phyloP scores from a whole-genome alignment of 2,888 invertebrate species.

The Phytoseiulus persimilis region DNA sequence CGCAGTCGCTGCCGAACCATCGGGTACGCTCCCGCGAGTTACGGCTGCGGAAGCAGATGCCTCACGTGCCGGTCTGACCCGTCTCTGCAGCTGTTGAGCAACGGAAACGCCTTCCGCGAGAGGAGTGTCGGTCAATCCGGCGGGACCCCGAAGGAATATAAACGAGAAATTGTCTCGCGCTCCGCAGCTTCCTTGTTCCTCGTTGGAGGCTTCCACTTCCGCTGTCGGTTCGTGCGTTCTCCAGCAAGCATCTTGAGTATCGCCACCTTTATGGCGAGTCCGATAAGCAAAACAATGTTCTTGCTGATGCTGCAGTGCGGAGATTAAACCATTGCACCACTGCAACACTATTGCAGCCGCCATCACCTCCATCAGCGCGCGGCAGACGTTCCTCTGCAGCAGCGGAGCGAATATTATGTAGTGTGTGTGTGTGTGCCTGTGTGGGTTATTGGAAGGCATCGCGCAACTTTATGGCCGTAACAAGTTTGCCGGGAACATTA shows the following conservation, averaged over 20 bases:
- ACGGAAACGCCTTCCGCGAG: neutral
- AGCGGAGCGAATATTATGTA: neutral
- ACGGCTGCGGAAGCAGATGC: neutral
- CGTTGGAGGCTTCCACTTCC: too few relatives aligned
- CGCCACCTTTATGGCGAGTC: neutral
- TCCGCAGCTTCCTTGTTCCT: neutral
- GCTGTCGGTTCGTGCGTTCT: neutral
- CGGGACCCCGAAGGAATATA: neutral
- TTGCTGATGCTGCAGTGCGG: neutral
- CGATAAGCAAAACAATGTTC: constrained; percentile 5
- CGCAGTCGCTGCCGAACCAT: neutral
- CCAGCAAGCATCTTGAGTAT: neutral
- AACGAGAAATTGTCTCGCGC: neutral
- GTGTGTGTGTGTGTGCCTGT: neutral
- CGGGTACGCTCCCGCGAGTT: too few relatives aligned
- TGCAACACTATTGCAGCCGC: neutral
- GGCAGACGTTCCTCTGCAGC: neutral
- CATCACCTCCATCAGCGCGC: neutral
- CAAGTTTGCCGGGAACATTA: neutral
- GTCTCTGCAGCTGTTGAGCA: neutral
- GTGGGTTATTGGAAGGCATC: neutral
- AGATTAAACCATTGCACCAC: neutral
- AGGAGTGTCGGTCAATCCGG: neutral
- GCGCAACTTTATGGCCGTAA: neutral
- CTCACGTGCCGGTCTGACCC: neutral